These are phyloP conservation scores for Catalaphyllia jardinei DNA, from an alignment of 64 coral and sea anemone genomes.

Conservation along the genomic window DNA sequence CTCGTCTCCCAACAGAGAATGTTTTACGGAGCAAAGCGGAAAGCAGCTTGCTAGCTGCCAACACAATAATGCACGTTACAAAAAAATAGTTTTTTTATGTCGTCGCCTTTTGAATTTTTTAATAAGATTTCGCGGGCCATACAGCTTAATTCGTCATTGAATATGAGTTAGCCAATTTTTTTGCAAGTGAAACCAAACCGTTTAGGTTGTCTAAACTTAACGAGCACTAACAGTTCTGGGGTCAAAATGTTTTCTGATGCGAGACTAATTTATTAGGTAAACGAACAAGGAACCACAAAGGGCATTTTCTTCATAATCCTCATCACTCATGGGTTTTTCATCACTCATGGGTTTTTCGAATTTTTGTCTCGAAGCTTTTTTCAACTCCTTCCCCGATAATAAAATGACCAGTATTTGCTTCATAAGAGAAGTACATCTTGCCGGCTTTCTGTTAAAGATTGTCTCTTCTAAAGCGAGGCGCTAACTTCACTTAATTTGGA, in stretches of 20 bases:
- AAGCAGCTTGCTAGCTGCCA: too few species aligned
- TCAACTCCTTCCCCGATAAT: too few species aligned
- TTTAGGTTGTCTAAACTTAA: not conserved
- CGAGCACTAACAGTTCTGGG: not conserved
- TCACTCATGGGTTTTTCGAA: not conserved
- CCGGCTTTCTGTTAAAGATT: not conserved
- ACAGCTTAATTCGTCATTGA: not conserved
- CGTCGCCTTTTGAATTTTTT: too few species aligned
- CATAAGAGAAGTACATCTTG: not conserved
- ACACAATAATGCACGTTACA: too few species aligned
- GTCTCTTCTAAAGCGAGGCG: not conserved
- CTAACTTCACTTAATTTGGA: not conserved
- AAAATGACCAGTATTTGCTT: not conserved
- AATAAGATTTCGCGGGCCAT: too few species aligned
- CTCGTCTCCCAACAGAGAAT: too few species aligned
- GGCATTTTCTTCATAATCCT: not conserved
- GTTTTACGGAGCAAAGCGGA: too few species aligned
- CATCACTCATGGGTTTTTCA: not conserved
- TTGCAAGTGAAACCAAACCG: not conserved
- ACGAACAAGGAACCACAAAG: not conserved
- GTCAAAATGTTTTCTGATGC: not conserved
- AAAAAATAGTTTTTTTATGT: too few species aligned
- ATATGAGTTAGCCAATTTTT: not conserved
- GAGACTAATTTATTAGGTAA: slow-evolving; percentile 8
- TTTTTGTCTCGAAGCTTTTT: not conserved